Evolutionary conservation across 2,888 invertebrate species (phyloP).

Genomic region (Stratiomys singularior): DNA sequence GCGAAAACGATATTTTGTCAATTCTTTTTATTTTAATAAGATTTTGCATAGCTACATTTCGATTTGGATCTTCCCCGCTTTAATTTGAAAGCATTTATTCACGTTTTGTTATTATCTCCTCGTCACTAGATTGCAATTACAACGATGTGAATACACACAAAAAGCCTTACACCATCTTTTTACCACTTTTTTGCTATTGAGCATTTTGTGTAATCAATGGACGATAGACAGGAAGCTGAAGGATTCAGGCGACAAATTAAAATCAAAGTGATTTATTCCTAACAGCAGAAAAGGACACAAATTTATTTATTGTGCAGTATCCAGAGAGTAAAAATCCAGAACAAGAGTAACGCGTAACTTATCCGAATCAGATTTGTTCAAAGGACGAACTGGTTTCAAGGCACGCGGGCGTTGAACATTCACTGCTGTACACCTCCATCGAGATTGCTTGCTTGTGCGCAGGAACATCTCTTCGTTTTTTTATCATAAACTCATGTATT

Average conservation of each 20-base stretch:
- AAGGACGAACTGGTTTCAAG: conserved; percentile 4
- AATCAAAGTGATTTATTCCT: background rate
- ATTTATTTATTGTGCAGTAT: background rate
- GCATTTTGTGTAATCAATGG: background rate
- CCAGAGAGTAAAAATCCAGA: background rate
- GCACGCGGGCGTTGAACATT: background rate
- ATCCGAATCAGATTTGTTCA: background rate
- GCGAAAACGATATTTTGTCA: too few species aligned
- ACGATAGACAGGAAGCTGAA: too few species aligned
- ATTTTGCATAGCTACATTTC: too few species aligned
- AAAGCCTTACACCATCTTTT: too few species aligned
- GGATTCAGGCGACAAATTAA: background rate
- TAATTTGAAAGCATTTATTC: too few species aligned
- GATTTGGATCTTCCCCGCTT: too few species aligned
- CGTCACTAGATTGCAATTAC: too few species aligned
- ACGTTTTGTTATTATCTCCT: too few species aligned
- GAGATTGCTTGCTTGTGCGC: background rate
- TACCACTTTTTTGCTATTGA: too few species aligned
- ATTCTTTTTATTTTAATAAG: too few species aligned
- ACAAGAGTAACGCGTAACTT: background rate
- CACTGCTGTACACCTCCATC: background rate
- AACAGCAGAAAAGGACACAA: background rate
- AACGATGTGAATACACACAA: too few species aligned
- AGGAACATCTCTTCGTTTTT: conserved; percentile 8
- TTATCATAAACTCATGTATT: conserved; percentile 3